Base-by-base conservation (phyloP, 2,797 vertebrate genomes). In the Artibeus jamaicensis region DNA sequence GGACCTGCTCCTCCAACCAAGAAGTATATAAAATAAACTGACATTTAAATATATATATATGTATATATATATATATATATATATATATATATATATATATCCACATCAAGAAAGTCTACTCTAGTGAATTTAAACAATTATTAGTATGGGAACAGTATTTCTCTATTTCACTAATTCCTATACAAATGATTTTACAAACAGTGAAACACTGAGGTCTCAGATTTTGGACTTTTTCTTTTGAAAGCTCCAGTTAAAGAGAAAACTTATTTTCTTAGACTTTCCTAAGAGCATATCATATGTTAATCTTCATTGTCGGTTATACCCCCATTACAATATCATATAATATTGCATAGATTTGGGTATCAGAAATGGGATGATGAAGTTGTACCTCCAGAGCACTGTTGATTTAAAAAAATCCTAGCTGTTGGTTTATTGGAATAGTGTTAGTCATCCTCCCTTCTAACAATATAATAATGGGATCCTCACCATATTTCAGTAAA, bases 401-500 rank as follows among this genome's bases (percentile, higher is more conserved):
- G 22, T 9, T 76, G 24, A 37, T 70, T 62, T 68, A 91, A 39
- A 76, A 81, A 76, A 78, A 77, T 76, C 22, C 42, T 18, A 68
- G 32, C 16, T 81, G 24, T 76, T 91, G 24, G 44, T 37, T 89
- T 77, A 46, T 67, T 50, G 86, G 67, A 95, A 34, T 67, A 21
- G 21, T 4, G 15, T 55, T 88, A 67, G 46, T 57, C 76, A 15
- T 94, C 22, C 19, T 93, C 39, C 8, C 15, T 55, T 70, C 53
- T 85, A 70, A 79, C 29, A 79, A 67, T 26, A 70, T 68, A 37
- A 29, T 86, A 73, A 55, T 18, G 46, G 22, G 76, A 42, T 85
- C 88, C 86, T 89, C 26, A 46, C 18, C n/a, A 34, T 37, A 62
- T 86, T 97, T 96, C 50, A 37, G 26, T 93, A 48, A 91, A 96